Conservation (phyloP, 2,113 vertebrate genomes). For the Chaenocephalus aceratus region DNA sequence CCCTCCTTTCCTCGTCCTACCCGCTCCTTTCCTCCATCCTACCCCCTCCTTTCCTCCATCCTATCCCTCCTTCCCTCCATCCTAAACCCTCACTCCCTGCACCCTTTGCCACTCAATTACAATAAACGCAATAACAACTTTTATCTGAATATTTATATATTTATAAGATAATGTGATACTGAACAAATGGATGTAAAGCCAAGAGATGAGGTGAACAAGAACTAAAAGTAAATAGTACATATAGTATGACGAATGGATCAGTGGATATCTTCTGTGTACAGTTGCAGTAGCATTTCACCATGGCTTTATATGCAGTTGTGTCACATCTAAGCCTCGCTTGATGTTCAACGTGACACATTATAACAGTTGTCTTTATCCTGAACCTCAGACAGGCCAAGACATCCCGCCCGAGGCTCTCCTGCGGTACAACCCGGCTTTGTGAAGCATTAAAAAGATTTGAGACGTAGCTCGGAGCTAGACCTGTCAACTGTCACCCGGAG, state of each 20-base stretch:
- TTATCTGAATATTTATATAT: conserved; percentile 1
- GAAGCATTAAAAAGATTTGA: conserved; percentile 15
- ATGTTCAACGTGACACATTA: background rate
- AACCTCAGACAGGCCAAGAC: conserved; percentile 1
- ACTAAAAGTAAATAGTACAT: background rate
- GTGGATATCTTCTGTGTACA: too few relatives aligned
- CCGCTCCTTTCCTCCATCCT: too few relatives aligned
- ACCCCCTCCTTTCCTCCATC: too few relatives aligned
- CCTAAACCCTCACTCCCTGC: conserved; percentile 1
- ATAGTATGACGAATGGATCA: too few relatives aligned
- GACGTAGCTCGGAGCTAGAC: conserved; percentile 8
- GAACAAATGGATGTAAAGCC: background rate
- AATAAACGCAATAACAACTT: conserved; percentile 27
- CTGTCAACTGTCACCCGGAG: conserved; percentile 54
- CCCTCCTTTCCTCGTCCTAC: background rate
- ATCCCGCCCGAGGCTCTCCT: background rate
- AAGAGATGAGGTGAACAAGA: background rate
- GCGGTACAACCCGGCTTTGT: background rate
- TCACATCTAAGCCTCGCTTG: background rate
- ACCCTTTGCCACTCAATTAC: conserved; percentile 36
- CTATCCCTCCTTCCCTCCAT: too few relatives aligned
- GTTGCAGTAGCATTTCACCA: background rate
- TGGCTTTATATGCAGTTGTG: background rate
- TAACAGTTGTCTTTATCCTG: conserved; percentile 12
- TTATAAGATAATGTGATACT: background rate